Evolutionary conservation across 2,113 vertebrate genomes (phyloP).

Genomic region (Micronycteris hirsuta): DNA sequence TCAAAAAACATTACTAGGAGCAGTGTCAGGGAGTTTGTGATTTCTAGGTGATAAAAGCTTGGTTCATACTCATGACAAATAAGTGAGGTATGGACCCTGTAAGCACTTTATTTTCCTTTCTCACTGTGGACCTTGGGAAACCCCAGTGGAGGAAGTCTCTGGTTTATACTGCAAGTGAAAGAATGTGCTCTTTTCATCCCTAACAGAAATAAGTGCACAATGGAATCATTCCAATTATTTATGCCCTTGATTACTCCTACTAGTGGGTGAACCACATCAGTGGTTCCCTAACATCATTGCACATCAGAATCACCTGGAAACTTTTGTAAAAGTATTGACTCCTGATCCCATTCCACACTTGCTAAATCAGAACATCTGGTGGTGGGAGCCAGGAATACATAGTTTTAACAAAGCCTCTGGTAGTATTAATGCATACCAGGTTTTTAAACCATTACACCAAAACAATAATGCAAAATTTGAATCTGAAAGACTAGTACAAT

Average conservation of each 20-base stretch:
- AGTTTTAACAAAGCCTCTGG: not conserved
- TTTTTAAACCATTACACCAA: conserved; percentile 20
- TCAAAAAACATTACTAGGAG: not conserved
- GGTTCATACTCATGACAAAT: not conserved
- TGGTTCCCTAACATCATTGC: not conserved
- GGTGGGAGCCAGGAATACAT: not conserved
- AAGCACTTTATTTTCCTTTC: conserved; percentile 28
- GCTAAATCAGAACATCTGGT: conserved; percentile 17
- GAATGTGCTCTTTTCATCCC: not conserved
- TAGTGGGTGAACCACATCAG: not conserved
- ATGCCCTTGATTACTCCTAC: not conserved
- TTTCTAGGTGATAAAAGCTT: not conserved
- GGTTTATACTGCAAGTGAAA: not conserved
- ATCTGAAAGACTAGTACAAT: conserved; percentile 6
- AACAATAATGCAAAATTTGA: not conserved
- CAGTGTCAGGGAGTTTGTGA: not conserved
- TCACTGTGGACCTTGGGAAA: not conserved
- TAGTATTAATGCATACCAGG: not conserved
- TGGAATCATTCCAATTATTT: conserved; percentile 29
- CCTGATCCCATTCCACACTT: not conserved
- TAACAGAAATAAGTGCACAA: no score
- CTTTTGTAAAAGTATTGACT: conserved; percentile 12
- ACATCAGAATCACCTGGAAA: conserved; percentile 19
- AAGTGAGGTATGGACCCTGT: not conserved
- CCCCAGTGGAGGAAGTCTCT: not conserved